Percentiles rank a stretch among this genome's conserved stretches.
phyloP scores from a whole-genome alignment of 2,113 vertebrate species.

The Pleuronectes platessa region DNA sequence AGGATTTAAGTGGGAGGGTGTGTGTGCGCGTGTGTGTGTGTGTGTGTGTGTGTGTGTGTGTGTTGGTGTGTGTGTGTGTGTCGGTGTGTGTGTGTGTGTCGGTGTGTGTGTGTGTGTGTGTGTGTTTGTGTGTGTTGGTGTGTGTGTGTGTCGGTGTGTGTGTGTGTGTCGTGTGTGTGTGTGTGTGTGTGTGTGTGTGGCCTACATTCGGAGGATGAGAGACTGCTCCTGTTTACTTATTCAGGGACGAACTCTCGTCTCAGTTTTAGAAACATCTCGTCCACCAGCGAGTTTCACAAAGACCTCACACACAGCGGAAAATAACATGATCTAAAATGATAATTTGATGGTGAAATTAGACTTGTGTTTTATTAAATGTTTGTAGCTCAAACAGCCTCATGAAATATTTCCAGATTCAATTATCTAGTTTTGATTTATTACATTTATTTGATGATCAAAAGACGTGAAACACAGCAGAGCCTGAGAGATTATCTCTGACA shows the following conservation, averaged over 20 bases:
- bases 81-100: constrained; percentile 14
- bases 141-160: not conserved
- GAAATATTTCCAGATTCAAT: not conserved
- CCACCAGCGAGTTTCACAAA: not conserved
- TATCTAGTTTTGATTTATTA: no score
- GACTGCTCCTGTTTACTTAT: not conserved
- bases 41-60: constrained; percentile 12
- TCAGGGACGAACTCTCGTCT: not conserved
- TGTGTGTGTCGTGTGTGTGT: constrained; percentile 13
- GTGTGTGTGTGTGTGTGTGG: constrained; percentile 10
- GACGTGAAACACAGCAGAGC: no score
- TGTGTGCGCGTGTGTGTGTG: constrained; percentile 13
- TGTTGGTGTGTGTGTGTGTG: not conserved
- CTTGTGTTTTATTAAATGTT: no score
- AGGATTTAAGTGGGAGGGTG: not conserved
- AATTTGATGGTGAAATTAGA: no score
- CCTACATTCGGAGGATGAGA: not conserved
- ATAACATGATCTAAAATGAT: no score
- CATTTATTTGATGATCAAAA: no score
- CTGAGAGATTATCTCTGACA: no score
- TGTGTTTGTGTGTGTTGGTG: constrained; percentile 11
- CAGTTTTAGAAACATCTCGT: not conserved
- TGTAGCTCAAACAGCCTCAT: no score
- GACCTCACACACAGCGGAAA: not conserved
- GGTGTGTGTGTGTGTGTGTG: constrained; percentile 8